Evolutionary conservation across 2,797 vertebrate species (phyloP).

Genomic region (Coregonus ussuriensis): DNA sequence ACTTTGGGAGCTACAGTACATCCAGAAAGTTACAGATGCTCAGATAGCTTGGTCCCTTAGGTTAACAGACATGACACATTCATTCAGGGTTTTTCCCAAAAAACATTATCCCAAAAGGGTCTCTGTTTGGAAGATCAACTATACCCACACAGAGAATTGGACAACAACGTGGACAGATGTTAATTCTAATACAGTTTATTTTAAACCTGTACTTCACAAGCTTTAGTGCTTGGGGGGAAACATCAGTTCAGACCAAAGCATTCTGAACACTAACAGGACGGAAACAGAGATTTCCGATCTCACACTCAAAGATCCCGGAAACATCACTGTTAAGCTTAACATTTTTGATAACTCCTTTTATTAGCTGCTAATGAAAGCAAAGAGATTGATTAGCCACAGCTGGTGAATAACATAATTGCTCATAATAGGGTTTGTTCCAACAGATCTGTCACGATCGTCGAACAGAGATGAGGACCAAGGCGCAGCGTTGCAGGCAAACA

Average conservation of each 20-base stretch:
- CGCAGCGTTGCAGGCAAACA: too few species aligned
- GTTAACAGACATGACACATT: not conserved
- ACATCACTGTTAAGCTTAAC: conserved; percentile 67
- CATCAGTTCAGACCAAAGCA: conserved; percentile 47
- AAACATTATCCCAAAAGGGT: not conserved
- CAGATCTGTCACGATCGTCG: too few species aligned
- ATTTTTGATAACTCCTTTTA: conserved; percentile 66
- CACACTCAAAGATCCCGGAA: conserved; percentile 65
- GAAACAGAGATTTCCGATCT: conserved; percentile 65
- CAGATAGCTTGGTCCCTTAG: not conserved
- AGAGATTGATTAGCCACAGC: conserved; percentile 72
- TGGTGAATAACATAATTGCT: conserved; percentile 69
- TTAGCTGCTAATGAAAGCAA: conserved; percentile 68
- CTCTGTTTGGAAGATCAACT: not conserved
- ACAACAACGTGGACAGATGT: not conserved
- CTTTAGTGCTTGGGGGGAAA: conserved; percentile 39
- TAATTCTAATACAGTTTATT: conserved; percentile 15
- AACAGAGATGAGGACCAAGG: too few species aligned
- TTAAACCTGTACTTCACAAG: conserved; percentile 23
- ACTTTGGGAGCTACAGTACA: not conserved
- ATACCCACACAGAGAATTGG: not conserved
- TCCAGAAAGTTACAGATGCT: not conserved
- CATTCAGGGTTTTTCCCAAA: not conserved
- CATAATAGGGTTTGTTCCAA: conserved; percentile 73
- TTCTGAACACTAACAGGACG: conserved; percentile 40